Percentiles rank a stretch among this genome's conserved stretches.
phyloP scores from a whole-genome alignment of 1,140 invertebrate species.

The Portunus trituberculatus region DNA sequence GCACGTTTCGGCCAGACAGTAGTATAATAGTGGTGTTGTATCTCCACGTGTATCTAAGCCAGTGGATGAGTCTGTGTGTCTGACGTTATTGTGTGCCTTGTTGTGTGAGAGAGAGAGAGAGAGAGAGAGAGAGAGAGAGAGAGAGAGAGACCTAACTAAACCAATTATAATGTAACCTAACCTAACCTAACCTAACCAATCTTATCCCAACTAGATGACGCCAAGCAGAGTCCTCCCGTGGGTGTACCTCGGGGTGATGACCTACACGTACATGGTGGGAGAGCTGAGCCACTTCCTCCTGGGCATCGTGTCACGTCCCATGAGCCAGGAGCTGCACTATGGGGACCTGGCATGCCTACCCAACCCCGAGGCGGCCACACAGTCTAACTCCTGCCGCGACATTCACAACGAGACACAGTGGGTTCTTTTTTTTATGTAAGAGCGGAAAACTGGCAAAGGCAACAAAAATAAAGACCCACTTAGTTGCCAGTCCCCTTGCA shows the following conservation, averaged over 20 bases:
- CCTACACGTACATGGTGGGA: slow-evolving; percentile 90
- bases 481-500: too few relatives aligned
- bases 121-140: background rate
- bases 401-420: background rate
- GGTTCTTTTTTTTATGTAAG: too few relatives aligned
- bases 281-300: slow-evolving; percentile 93
- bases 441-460: too few relatives aligned
- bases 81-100: too few relatives aligned
- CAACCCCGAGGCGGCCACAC: slow-evolving; percentile 83
- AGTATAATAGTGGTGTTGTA: too few relatives aligned
- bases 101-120: background rate
- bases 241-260: slow-evolving; percentile 89
- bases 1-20: too few relatives aligned
- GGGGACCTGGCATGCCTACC: slow-evolving; percentile 92
- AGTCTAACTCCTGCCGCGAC: slow-evolving; percentile 79
- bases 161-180: too few relatives aligned
- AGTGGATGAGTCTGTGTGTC: too few relatives aligned
- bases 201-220: background rate
- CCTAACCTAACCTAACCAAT: background rate
- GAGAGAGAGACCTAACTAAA: too few relatives aligned
- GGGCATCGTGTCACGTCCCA: slow-evolving; percentile 91
- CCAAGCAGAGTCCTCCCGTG: slow-evolving; percentile 51
- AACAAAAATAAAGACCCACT: too few relatives aligned
- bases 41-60: too few relatives aligned
- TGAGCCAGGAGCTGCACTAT: slow-evolving; percentile 91